Conservation (phyloP, 2,888 invertebrate species). For the Cheilosia impressa region DNA sequence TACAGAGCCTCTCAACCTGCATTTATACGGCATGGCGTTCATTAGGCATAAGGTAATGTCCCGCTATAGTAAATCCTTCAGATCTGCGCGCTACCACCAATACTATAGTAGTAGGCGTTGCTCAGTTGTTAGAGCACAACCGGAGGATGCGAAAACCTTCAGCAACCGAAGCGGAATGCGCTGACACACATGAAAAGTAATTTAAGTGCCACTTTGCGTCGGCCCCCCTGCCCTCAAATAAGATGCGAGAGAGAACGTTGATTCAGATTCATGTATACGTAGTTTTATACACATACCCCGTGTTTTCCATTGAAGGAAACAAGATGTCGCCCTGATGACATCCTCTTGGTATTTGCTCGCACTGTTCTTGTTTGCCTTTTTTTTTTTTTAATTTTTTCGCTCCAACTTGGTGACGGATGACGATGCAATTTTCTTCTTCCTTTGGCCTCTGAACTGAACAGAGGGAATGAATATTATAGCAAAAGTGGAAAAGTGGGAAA, state of each 20-base stretch:
- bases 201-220: constrained; percentile 64
- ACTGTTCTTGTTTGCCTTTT: constrained; percentile 41
- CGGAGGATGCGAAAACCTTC: constrained; percentile 61
- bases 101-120: constrained; percentile 9
- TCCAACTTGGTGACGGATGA: constrained; percentile 53
- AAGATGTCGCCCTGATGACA: constrained; percentile 71
- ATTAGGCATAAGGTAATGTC: constrained; percentile 60
- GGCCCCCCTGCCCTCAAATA: not conserved
- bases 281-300: constrained; percentile 26
- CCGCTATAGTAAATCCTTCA: constrained; percentile 60
- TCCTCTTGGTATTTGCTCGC: constrained; percentile 64
- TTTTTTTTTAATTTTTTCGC: constrained; percentile 34
- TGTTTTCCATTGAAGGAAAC: constrained; percentile 61
- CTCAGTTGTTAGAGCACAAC: constrained; percentile 46
- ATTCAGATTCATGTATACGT: constrained; percentile 52
- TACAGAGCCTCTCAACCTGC: constrained; percentile 24
- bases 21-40: constrained; percentile 33
- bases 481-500: constrained; percentile 55
- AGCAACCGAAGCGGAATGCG: constrained; percentile 65
- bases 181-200: constrained; percentile 73
- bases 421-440: constrained; percentile 63
- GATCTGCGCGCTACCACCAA: constrained; percentile 28
- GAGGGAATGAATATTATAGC: not conserved
- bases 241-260: constrained; percentile 29
- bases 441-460: constrained; percentile 36